Base-by-base conservation (phyloP, 2,888 invertebrate species). In the Oxycera nigricornis region DNA sequence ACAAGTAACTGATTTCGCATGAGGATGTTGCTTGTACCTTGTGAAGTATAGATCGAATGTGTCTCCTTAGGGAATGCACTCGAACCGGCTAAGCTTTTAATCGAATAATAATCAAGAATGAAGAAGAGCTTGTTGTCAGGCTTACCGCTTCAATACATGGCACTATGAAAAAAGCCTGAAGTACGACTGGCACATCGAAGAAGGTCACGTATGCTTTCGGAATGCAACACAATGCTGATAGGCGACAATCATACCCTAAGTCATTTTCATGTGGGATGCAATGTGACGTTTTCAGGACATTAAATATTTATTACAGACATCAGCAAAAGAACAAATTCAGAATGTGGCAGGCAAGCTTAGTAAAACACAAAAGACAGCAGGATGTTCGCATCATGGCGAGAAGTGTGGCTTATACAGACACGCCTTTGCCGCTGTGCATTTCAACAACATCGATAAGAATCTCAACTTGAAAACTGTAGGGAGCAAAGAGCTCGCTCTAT, bases 281-380 rank as follows among this genome's bases (percentile, higher is more conserved):
- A 30, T 28, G 39, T 62, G 26, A 14, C 26, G 62, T 62, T 26
- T 1, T 62, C 31, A 62, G 35, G 35, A 35, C 20, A 35, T 62
- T 26, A 35, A 62, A 62, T 62, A 62, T 62, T 62, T 62, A 62
- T 62, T 3, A 59, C 9, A 31, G 35, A 20, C 20, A n/a, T 62
- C 61, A 35, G 61, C 35, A 35, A 35, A 35, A 11, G 35, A 35
- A 7, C 35, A 6, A 6, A 35, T 35, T 35, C 35, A 35, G 35
- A 6, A 11, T 11, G 6, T 2, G 17, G 14, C 17, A 14, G 17
- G 17, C 30, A 22, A 22, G 30, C 30, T 28, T n/a, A 59, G 59
- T 11, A 7, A 62, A 7, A 17, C 62, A 26, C 4, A 17, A 11
- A 3, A 61, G 31, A 31, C 39, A 26, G 41, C 14, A 9, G 46